phyloP scores from a whole-genome alignment of 2,888 invertebrate genomes.

The Pardosa pseudoannulata region DNA sequence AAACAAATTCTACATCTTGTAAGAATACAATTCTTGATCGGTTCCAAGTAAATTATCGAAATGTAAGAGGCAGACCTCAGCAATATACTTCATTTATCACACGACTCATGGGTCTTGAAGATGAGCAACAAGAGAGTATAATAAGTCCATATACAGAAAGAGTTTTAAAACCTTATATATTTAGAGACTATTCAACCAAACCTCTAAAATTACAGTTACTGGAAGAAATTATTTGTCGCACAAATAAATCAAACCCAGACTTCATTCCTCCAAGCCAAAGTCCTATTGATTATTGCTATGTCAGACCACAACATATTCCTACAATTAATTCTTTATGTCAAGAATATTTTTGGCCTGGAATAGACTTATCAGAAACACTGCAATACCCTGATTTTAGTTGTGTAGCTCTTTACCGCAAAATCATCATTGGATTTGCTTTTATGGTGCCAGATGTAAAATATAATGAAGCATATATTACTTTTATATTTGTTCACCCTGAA shows the following conservation, averaged over 20 bases:
- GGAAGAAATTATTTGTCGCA: conserved; percentile 81
- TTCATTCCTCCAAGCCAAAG: conserved; percentile 78
- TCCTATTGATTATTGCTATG: conserved; percentile 90
- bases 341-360: conserved; percentile 93
- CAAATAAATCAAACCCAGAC: conserved; percentile 79
- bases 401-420: conserved; percentile 87
- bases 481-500: conserved; percentile 90
- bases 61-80: conserved; percentile 8
- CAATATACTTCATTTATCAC: conserved; percentile 76
- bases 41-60: conserved; percentile 18
- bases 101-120: conserved; percentile 77
- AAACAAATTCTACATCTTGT: not conserved
- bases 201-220: conserved; percentile 86
- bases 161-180: conserved; percentile 89
- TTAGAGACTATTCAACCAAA: conserved; percentile 82
- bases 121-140: conserved; percentile 77
- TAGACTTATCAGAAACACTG: conserved; percentile 92
- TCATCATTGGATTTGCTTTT: conserved; percentile 93
- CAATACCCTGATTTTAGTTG: conserved; percentile 96
- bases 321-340: conserved; percentile 90
- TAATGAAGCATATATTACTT: conserved; percentile 93
- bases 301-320: conserved; percentile 90
- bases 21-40: conserved; percentile 33
- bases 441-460: conserved; percentile 89
- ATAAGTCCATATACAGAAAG: conserved; percentile 79